Evolutionary conservation across 1,140 invertebrate genomes (phyloP).

Genomic region (Papilio polytes): DNA sequence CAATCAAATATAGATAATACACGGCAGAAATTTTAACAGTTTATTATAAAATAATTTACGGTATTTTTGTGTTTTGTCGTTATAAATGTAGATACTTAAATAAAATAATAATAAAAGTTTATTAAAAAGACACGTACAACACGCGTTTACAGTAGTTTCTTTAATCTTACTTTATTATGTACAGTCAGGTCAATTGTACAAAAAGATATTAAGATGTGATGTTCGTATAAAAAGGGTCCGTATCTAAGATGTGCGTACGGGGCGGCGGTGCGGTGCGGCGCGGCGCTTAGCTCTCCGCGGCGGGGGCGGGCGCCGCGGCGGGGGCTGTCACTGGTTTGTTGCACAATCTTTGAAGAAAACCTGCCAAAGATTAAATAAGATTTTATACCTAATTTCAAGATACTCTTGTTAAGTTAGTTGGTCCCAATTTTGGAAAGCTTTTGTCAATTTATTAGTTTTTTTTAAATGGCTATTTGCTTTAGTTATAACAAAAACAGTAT

Average conservation of each 20-base stretch:
- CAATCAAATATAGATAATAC: slow-evolving; percentile 61
- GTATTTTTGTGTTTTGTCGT: slow-evolving; percentile 67
- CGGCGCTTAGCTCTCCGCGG: slow-evolving; percentile 6
- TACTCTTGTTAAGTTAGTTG: background rate
- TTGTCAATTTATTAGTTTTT: background rate
- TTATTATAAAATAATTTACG: slow-evolving; percentile 82
- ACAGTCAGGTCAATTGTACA: slow-evolving; percentile 77
- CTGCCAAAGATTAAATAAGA: slow-evolving; percentile 75
- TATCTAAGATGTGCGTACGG: slow-evolving; percentile 71
- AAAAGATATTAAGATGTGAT: slow-evolving; percentile 61
- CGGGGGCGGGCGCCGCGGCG: slow-evolving; percentile 44
- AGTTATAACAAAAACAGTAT: background rate
- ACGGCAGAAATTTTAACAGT: slow-evolving; percentile 73
- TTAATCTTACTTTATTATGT: slow-evolving; percentile 79
- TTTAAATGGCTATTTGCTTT: background rate
- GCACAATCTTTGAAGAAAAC: slow-evolving; percentile 89
- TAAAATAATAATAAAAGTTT: slow-evolving; percentile 76
- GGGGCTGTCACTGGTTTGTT: slow-evolving; percentile 60
- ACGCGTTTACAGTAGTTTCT: slow-evolving; percentile 78
- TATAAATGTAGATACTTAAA: slow-evolving; percentile 74
- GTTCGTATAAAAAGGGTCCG: slow-evolving; percentile 79
- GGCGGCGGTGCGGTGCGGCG: slow-evolving; percentile 50
- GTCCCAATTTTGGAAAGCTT: background rate
- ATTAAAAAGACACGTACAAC: slow-evolving; percentile 81
- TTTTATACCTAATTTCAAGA: background rate